Percentiles rank a stretch among this genome's conserved stretches.
Evolutionary conservation across 2,888 invertebrate species (phyloP).

Genomic region (Machimus rusticus): DNA sequence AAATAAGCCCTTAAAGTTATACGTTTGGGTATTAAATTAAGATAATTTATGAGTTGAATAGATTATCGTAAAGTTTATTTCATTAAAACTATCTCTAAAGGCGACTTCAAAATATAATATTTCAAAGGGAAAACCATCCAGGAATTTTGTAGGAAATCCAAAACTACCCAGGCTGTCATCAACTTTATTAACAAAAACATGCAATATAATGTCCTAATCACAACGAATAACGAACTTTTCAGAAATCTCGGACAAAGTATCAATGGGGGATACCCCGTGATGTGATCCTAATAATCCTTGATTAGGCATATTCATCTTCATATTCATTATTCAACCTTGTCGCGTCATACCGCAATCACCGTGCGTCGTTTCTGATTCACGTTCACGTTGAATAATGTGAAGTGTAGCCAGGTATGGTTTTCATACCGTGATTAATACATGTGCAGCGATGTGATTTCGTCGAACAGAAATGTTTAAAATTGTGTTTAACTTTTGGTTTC

Average conservation of each 20-base stretch:
- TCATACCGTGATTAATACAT: not conserved
- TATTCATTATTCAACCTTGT: not conserved
- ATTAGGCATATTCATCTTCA: not conserved
- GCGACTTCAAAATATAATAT: not conserved
- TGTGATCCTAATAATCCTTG: not conserved
- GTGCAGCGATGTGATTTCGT: not conserved
- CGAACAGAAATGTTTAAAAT: not conserved
- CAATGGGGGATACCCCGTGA: not conserved
- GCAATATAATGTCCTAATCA: not conserved
- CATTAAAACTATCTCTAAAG: not conserved
- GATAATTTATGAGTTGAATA: not conserved
- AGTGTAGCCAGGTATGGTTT: not conserved
- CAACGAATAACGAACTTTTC: not conserved
- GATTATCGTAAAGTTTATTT: not conserved
- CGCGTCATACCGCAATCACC: not conserved
- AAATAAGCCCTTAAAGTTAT: too few species aligned
- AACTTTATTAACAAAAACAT: not conserved
- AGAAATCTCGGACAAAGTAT: not conserved
- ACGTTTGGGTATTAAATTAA: not conserved
- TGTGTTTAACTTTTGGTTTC: not conserved
- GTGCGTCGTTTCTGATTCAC: not conserved
- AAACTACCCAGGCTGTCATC: not conserved
- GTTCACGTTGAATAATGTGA: not conserved
- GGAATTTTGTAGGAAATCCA: not conserved
- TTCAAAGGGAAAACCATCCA: not conserved